phyloP scores from a whole-genome alignment of 2,797 vertebrate species.

The Acipenser oxyrinchus region DNA sequence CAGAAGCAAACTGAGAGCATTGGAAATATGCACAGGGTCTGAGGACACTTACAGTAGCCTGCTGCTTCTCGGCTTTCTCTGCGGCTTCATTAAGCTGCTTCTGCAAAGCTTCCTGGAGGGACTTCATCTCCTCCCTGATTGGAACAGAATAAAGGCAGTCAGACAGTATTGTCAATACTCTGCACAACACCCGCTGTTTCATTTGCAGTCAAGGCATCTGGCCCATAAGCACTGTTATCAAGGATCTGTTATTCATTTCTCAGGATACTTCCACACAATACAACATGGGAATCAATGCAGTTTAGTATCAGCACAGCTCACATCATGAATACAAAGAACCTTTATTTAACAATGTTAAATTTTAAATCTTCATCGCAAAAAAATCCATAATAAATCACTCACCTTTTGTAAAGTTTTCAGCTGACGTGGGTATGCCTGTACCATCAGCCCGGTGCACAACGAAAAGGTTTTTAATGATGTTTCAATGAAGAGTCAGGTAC shows the following conservation, averaged over 20 bases:
- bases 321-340: not conserved
- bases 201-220: not conserved
- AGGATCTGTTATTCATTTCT: too few relatives aligned
- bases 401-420: too few relatives aligned
- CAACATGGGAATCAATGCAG: not conserved
- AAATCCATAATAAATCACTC: too few relatives aligned
- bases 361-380: not conserved
- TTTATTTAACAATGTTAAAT: not conserved
- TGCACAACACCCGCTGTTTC: slow-evolving; percentile 27
- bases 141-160: slow-evolving; percentile 44
- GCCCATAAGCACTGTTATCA: not conserved
- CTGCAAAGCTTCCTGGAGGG: slow-evolving; percentile 88
- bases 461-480: too few relatives aligned
- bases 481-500: too few relatives aligned
- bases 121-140: slow-evolving; percentile 93
- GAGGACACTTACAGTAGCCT: slow-evolving; percentile 79
- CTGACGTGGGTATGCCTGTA: too few relatives aligned
- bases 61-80: slow-evolving; percentile 89
- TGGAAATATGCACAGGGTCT: not conserved
- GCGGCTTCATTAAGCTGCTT: slow-evolving; percentile 91
- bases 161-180: slow-evolving; percentile 29
- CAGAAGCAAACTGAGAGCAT: too few relatives aligned
- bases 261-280: not conserved
- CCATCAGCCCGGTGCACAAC: too few relatives aligned
- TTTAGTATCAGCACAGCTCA: not conserved